A percentile compares a stretch with the other conserved stretches of the same genome.
phyloP scores from a whole-genome alignment of 2,888 invertebrate species.

The Hyalella azteca region DNA sequence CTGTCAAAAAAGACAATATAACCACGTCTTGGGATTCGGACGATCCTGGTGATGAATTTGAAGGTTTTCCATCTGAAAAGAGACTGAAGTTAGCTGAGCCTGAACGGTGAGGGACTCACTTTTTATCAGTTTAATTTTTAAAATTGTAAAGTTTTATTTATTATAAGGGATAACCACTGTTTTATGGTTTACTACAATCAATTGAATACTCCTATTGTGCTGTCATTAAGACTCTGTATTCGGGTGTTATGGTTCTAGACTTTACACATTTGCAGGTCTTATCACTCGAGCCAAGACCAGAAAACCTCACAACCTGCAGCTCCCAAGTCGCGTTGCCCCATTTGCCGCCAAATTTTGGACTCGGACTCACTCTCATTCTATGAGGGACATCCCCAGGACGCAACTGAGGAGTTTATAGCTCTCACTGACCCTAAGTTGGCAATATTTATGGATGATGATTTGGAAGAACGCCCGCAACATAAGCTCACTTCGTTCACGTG shows the following conservation, averaged over 20 bases:
- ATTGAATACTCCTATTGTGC: no score
- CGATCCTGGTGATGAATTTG: slow-evolving; percentile 11
- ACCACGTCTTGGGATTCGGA: slow-evolving; percentile 19
- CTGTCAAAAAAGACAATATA: no score
- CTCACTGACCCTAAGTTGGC: slow-evolving; percentile 73
- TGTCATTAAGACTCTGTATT: no score
- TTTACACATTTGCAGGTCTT: not conserved
- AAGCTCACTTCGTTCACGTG: slow-evolving; percentile 68
- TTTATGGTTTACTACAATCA: no score
- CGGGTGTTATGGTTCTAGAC: no score
- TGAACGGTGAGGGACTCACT: not conserved
- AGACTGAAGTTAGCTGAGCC: slow-evolving; percentile 6
- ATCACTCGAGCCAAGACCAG: not conserved
- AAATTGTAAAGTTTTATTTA: no score
- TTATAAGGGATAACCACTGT: no score
- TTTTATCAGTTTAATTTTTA: no score
- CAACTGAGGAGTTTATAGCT: slow-evolving; percentile 78
- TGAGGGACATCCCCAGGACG: slow-evolving; percentile 78
- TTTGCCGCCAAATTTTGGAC: slow-evolving; percentile 66
- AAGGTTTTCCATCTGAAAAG: slow-evolving; percentile 17
- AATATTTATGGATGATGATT: not conserved
- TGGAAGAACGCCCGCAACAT: slow-evolving; percentile 69
- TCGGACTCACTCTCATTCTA: slow-evolving; percentile 68
- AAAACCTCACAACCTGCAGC: not conserved
- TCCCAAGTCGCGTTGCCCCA: slow-evolving; percentile 63